Base-by-base conservation (phyloP, 92 coral and sea anemone species). In the Siderastrea siderea region DNA sequence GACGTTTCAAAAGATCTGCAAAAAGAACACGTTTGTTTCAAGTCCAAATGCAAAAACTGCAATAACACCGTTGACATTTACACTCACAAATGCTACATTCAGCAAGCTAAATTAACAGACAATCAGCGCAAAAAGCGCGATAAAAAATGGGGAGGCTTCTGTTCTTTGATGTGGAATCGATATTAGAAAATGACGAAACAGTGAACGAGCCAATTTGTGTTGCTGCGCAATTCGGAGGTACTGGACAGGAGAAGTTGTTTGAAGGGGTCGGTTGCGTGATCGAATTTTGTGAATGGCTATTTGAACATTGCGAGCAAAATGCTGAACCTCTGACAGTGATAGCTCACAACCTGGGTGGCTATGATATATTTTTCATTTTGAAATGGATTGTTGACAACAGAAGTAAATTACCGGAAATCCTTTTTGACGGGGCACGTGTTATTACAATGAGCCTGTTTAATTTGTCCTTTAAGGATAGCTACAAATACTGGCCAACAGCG, bases 21-120 rank as follows among this genome's bases (percentile, higher is more conserved):
- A 47, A 16, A 73, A 19, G 58, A 73, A 73, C 60, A 73, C 15
- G 77, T 73, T 1, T 52, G 77, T 73, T 49, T 50, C 7, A 73
- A 17, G 57, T 73, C 60, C 14, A n/a, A 7, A 47, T 69, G 74
- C 9, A 46, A 44, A 11, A 69, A 69, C 19, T 69, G 74, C 13
- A 13, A 49, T 2, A 4, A 52, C 0, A 52, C 7, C 1, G 61
- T 73, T 5, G 77, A 73, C 1, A 49, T 49, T 16, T 73, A 73
- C 43, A 73, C 60, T 1, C 77, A 73, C 46, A 73, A 73, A 73
- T 73, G 77, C 15, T 73, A 16, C 60, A 73, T 73, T 50, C 61
- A 73, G 2, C 77, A 49, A 49, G 77, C 60, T 1, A 73, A 50
- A 7, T 73, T 73, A 3, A 7, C 57, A 0, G 45, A 73, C 57